A percentile compares a stretch with the other conserved stretches of the same genome.
Conservation (phyloP, 1,140 invertebrate genomes). For the Bradysia coprophila region DNA sequence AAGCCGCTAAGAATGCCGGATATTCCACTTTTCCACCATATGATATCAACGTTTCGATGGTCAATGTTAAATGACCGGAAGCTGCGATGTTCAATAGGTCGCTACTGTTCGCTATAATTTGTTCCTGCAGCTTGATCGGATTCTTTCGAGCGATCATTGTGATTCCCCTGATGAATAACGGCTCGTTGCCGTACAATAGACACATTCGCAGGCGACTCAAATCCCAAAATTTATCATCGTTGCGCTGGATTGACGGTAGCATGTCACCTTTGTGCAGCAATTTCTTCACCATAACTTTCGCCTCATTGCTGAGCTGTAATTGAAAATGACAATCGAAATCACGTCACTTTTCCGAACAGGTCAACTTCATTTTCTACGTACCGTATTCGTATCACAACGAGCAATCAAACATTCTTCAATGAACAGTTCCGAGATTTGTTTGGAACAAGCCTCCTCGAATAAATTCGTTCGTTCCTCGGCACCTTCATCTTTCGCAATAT, state of each 20-base stretch:
- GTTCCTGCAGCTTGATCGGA: not conserved
- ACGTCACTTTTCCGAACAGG: not conserved
- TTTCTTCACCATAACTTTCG: not conserved
- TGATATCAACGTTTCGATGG: not conserved
- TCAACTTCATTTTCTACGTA: not conserved
- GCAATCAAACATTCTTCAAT: conserved; percentile 1
- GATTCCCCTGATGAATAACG: not conserved
- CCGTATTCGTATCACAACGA: not conserved
- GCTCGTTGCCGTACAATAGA: not conserved
- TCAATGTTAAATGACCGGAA: not conserved
- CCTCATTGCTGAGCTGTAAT: not conserved
- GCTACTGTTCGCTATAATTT: not conserved
- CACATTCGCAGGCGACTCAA: conserved; percentile 1
- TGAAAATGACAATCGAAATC: not conserved
- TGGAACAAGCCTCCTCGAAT: not conserved
- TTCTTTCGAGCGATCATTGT: not conserved
- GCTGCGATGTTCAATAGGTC: not conserved
- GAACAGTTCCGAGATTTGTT: conserved; percentile 1
- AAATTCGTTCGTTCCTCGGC: not conserved
- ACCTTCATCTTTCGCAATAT: conserved; percentile 1
- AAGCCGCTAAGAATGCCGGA: not conserved
- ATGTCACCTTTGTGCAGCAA: not conserved
- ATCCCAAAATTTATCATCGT: conserved; percentile 1
- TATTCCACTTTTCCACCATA: not conserved
- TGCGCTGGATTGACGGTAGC: not conserved